These are phyloP conservation scores for Dryobates pubescens DNA, from an alignment of 2,797 vertebrate species.

Conservation along the genomic window DNA sequence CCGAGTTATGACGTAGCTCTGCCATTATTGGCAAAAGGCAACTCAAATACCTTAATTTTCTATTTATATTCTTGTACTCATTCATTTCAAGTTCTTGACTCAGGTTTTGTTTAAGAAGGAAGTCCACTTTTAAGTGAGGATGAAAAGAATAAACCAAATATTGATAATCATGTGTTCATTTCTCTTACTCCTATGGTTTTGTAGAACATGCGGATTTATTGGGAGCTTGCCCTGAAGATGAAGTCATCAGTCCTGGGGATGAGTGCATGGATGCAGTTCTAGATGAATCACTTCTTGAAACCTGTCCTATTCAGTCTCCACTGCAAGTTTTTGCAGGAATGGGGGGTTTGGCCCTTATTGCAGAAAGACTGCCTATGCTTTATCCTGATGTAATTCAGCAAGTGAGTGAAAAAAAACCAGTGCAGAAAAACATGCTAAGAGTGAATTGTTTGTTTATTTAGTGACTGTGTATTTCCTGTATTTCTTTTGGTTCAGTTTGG, in stretches of 20 bases:
- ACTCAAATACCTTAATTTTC: background rate
- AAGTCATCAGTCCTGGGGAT: conserved; percentile 88
- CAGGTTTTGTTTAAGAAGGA: background rate
- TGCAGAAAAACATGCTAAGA: background rate
- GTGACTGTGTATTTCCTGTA: background rate
- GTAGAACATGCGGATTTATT: conserved; percentile 91
- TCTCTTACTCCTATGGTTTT: background rate
- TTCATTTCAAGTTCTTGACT: background rate
- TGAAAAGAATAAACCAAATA: background rate
- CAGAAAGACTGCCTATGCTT: conserved; percentile 96
- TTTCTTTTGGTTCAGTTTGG: background rate
- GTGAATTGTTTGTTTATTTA: background rate
- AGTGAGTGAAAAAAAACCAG: conserved; percentile 78
- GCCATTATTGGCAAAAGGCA: background rate
- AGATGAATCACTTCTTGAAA: conserved; percentile 94
- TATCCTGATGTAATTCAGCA: conserved; percentile 99
- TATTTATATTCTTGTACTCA: background rate
- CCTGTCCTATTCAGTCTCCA: conserved; percentile 94
- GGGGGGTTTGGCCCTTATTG: conserved; percentile 97
- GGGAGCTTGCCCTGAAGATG: conserved; percentile 91
- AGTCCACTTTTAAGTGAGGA: background rate
- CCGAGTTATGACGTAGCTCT: background rate
- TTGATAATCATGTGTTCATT: background rate
- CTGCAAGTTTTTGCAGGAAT: conserved; percentile 98
- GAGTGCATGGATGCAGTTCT: conserved; percentile 91